These are phyloP conservation scores for Dinomys branickii DNA, from an alignment of 2,113 vertebrate genomes.

Conservation along the genomic window DNA sequence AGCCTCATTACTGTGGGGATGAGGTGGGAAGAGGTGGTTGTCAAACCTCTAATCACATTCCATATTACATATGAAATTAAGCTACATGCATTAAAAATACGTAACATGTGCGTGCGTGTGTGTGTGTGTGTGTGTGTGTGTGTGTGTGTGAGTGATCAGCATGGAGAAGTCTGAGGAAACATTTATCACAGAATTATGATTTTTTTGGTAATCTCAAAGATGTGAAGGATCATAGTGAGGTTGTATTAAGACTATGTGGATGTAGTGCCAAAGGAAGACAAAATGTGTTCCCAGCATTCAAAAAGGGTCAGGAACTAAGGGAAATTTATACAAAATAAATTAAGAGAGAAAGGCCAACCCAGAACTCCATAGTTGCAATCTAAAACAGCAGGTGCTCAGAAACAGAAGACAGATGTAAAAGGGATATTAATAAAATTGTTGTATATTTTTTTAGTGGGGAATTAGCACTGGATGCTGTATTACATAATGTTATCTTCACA, in stretches of 20 bases:
- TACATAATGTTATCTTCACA: too few relatives aligned
- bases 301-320: not conserved
- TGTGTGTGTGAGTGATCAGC: not conserved
- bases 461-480: too few relatives aligned
- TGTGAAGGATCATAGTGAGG: not conserved
- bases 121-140: not conserved
- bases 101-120: not conserved
- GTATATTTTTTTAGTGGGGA: too few relatives aligned
- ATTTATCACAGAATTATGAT: not conserved
- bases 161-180: not conserved
- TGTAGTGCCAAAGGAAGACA: not conserved
- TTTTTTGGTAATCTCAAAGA: not conserved
- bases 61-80: not conserved
- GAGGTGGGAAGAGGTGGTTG: not conserved
- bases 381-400: accelerated
- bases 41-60: not conserved
- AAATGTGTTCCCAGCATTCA: not conserved
- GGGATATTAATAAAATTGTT: not conserved
- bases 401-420: not conserved
- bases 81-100: not conserved
- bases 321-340: not conserved
- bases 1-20: not conserved
- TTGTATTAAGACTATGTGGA: not conserved
- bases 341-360: not conserved
- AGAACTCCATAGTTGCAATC: not conserved